These are phyloP conservation scores for Ophion ellenae DNA, from an alignment of 2,888 invertebrate genomes.

Conservation along the genomic window DNA sequence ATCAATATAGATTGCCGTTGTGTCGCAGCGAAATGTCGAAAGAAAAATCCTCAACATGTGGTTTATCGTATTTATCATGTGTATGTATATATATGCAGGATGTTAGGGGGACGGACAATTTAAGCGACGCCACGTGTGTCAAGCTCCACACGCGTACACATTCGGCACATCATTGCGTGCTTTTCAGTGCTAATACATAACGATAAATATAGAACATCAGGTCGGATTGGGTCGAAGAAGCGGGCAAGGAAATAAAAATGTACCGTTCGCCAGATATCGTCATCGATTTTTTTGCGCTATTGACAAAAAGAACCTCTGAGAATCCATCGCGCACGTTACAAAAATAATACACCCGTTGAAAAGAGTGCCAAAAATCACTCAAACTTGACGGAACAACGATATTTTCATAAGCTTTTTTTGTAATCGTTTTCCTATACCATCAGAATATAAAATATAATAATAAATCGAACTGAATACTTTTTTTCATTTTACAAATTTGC, in stretches of 20 bases:
- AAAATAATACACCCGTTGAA: too few relatives aligned
- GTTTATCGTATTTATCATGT: conserved; percentile 11
- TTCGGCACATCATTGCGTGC: conserved; percentile 62
- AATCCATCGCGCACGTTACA: background rate
- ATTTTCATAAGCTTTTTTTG: too few relatives aligned
- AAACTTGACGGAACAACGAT: too few relatives aligned
- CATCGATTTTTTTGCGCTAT: too few relatives aligned
- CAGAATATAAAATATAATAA: too few relatives aligned
- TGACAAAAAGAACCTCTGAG: background rate
- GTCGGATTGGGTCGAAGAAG: conserved; percentile 57
- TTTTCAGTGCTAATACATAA: conserved; percentile 58
- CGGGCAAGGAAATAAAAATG: background rate
- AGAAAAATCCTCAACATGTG: conserved; percentile 33
- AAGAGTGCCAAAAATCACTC: too few relatives aligned
- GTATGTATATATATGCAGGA: background rate
- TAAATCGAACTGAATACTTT: too few relatives aligned
- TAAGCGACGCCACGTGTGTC: conserved; percentile 51
- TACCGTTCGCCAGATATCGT: background rate
- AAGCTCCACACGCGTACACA: conserved; percentile 31
- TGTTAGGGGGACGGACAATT: background rate
- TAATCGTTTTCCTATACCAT: too few relatives aligned
- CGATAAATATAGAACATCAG: conserved; percentile 69
- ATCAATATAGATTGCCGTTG: background rate
- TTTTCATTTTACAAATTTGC: too few relatives aligned
- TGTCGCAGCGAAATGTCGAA: background rate